A percentile compares a stretch with the other conserved stretches of the same genome.
Evolutionary conservation across 2,797 vertebrate genomes (phyloP).

Genomic region (Helarctos malayanus): DNA sequence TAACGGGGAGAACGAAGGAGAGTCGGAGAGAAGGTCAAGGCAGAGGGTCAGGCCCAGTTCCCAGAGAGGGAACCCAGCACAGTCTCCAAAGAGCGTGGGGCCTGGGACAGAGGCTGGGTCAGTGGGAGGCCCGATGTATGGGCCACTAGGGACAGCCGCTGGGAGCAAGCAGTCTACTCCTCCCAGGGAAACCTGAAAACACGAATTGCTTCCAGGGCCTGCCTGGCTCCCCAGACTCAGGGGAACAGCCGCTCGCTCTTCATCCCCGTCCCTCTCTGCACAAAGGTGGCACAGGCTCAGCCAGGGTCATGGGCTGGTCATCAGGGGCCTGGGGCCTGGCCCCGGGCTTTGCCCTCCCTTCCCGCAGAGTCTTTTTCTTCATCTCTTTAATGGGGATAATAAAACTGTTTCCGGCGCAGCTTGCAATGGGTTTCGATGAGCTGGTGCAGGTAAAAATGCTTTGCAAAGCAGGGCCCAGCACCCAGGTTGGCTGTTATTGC

Average conservation of each 20-base stretch:
- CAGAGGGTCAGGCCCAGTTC: neutral
- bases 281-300: neutral
- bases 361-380: neutral
- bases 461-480: neutral
- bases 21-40: neutral
- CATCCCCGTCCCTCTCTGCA: neutral
- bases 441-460: neutral
- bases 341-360: neutral
- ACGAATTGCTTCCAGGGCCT: neutral
- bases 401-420: neutral
- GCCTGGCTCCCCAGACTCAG: neutral
- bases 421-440: neutral
- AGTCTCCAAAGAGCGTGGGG: neutral
- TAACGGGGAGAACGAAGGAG: neutral
- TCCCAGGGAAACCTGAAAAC: neutral
- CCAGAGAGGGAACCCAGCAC: neutral
- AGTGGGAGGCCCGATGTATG: rapidly evolving
- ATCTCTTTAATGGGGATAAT: neutral
- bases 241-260: neutral
- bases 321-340: no score
- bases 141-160: neutral
- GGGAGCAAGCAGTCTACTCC: neutral
- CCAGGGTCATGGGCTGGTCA: neutral
- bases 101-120: neutral
- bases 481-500: neutral